phyloP scores from a whole-genome alignment of 2,888 invertebrate species.

The Troides aeacus region DNA sequence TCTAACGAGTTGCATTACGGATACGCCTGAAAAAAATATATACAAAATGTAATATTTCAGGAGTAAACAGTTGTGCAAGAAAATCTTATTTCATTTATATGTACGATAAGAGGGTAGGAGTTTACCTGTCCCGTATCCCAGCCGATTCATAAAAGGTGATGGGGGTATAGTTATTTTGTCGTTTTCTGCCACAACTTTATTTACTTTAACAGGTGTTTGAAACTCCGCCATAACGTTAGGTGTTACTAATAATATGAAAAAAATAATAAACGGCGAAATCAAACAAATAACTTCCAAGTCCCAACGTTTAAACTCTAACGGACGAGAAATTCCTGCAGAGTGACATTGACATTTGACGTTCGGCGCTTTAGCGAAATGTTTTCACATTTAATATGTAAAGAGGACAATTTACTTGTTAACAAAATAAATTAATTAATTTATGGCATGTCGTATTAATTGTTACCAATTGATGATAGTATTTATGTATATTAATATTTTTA shows the following conservation, averaged over 20 bases:
- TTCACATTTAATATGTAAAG: no score
- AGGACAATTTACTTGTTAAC: no score
- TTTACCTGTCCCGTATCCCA: conserved; percentile 88
- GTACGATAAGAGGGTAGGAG: not conserved
- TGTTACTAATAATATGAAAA: not conserved
- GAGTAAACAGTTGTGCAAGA: no score
- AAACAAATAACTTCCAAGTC: not conserved
- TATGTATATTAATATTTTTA: no score
- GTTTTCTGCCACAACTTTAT: conserved; percentile 40
- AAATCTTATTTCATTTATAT: no score
- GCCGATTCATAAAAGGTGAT: conserved; percentile 85
- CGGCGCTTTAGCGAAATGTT: not conserved
- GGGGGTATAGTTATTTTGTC: conserved; percentile 82
- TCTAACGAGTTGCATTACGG: conserved; percentile 87
- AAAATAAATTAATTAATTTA: no score
- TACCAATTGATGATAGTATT: no score
- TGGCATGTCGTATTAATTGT: no score
- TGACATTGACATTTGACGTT: not conserved
- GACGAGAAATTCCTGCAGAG: not conserved
- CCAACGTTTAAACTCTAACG: not conserved
- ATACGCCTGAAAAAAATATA: conserved; percentile 80
- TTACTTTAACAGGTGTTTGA: conserved; percentile 64
- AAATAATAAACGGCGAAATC: not conserved
- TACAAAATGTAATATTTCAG: no score
- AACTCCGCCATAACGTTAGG: conserved; percentile 46